Percentiles rank a stretch among this genome's conserved stretches.
phyloP scores from a whole-genome alignment of 2,113 vertebrate species.

The Sprattus sprattus region DNA sequence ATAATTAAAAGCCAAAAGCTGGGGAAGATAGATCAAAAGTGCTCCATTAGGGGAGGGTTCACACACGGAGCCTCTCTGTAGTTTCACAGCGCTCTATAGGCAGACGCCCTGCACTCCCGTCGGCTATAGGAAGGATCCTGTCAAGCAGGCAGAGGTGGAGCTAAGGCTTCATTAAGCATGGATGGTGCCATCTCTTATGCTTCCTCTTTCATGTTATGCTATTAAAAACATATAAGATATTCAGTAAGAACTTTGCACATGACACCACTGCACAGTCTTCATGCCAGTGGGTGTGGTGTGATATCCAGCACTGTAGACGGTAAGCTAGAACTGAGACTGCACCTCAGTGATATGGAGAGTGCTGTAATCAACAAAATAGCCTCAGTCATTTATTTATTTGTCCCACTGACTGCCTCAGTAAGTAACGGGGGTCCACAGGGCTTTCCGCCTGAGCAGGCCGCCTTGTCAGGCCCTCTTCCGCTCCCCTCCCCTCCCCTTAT shows the following conservation, averaged over 20 bases:
- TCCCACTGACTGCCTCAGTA: slow-evolving; percentile 53
- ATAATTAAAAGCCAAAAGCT: slow-evolving; percentile 74
- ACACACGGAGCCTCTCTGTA: slow-evolving; percentile 54
- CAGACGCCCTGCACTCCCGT: background rate
- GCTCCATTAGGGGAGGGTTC: slow-evolving; percentile 66
- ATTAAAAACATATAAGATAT: background rate
- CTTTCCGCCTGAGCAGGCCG: slow-evolving; percentile 42
- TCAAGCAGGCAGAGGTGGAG: background rate
- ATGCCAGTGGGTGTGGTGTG: background rate
- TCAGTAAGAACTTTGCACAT: background rate
- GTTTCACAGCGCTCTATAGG: slow-evolving; percentile 36
- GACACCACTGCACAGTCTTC: background rate
- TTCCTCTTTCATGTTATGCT: background rate
- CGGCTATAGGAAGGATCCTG: background rate
- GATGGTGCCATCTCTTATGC: background rate
- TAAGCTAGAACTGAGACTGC: background rate
- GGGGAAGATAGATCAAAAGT: slow-evolving; percentile 74
- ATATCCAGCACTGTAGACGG: background rate
- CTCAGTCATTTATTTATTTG: slow-evolving; percentile 66
- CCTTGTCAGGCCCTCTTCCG: slow-evolving; percentile 42
- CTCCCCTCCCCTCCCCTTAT: background rate
- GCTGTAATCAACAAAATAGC: slow-evolving; percentile 56
- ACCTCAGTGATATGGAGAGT: slow-evolving; percentile 34
- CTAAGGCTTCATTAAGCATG: slow-evolving; percentile 2
- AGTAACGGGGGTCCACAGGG: slow-evolving; percentile 56